Conservation (phyloP, 2,113 vertebrate genomes). For the Anhinga anhinga region DNA sequence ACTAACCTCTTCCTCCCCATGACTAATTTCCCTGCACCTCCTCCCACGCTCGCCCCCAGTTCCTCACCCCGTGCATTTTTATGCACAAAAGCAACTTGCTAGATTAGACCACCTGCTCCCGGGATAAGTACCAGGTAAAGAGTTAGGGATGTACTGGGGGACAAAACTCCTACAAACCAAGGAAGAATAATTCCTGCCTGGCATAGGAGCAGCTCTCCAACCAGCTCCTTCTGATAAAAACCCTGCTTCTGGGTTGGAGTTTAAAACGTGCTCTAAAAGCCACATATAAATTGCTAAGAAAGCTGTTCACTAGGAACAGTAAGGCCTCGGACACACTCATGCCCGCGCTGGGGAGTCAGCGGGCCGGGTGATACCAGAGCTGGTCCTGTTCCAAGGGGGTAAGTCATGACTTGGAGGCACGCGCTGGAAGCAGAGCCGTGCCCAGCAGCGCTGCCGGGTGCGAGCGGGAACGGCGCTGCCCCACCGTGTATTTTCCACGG, state of each 20-base stretch:
- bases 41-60: neutral
- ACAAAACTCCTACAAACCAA: neutral
- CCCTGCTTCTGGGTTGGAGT: neutral
- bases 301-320: neutral
- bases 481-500: neutral
- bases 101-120: neutral
- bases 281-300: neutral
- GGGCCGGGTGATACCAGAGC: neutral
- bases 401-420: neutral
- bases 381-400: neutral
- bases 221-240: neutral
- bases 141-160: neutral
- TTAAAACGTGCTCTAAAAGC: neutral
- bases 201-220: neutral
- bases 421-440: neutral
- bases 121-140: constrained; percentile 1
- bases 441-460: neutral
- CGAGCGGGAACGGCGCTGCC: rapidly evolving
- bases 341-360: rapidly evolving
- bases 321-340: neutral
- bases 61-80: neutral
- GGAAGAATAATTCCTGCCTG: neutral
- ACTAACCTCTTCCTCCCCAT: constrained; percentile 44
- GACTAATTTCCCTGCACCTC: constrained; percentile 44
- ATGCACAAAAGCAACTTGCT: neutral